Percentiles rank a stretch among this genome's conserved stretches.
These are phyloP conservation scores for Pelochelys cantorii DNA, from an alignment of 2,797 vertebrate genomes.

Conservation along the genomic window DNA sequence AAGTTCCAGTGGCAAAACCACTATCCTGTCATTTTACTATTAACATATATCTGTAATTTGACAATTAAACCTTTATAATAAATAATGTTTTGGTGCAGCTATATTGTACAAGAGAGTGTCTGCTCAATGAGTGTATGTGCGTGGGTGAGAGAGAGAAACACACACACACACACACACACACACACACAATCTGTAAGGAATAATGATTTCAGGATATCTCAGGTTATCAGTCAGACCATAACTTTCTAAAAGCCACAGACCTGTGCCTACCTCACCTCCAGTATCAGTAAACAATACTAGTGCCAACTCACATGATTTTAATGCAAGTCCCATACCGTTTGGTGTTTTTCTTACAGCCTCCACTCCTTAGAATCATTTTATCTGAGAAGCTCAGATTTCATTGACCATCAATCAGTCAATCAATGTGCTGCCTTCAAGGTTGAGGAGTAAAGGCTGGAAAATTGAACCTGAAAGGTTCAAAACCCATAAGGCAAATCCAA, in stretches of 20 bases:
- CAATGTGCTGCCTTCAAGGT: neutral
- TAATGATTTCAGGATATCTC: neutral
- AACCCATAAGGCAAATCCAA: neutral
- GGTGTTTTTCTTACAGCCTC: neutral
- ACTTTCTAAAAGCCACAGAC: neutral
- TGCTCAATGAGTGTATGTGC: neutral
- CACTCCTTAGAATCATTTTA: neutral
- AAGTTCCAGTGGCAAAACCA: conserved; percentile 5
- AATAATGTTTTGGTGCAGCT: neutral
- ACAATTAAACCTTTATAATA: neutral
- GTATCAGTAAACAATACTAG: neutral
- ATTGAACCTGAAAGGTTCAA: neutral
- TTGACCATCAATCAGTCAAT: neutral
- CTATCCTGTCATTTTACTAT: neutral
- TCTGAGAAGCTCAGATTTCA: neutral
- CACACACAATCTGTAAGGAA: neutral
- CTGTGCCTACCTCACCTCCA: neutral
- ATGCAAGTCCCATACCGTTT: neutral
- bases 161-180: no score
- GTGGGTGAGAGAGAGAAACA: neutral
- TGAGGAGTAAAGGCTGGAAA: neutral
- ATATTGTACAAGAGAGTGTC: neutral
- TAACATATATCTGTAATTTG: neutral
- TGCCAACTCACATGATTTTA: neutral
- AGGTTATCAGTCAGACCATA: neutral